These are phyloP conservation scores for Meiosimyza decipiens DNA, from an alignment of 2,888 invertebrate species.

Conservation along the genomic window DNA sequence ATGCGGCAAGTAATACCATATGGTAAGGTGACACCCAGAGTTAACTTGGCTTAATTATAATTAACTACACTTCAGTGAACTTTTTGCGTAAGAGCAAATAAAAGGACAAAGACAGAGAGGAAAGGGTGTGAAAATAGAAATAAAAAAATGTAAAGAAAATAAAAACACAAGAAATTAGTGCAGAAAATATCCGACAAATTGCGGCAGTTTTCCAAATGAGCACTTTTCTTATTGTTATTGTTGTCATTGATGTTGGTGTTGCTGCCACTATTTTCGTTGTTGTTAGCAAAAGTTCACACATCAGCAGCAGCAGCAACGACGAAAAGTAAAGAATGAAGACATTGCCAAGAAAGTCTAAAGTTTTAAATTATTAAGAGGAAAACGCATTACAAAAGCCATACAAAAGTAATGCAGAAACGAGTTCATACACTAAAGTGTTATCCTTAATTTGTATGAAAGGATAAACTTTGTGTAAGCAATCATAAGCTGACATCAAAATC, in stretches of 20 bases:
- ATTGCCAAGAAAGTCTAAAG: constrained; percentile 2
- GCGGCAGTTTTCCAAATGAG: constrained; percentile 40
- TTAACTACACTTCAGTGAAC: constrained; percentile 60
- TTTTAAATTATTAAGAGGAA: constrained; percentile 24
- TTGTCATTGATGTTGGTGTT: constrained; percentile 1
- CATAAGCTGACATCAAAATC: too few species aligned
- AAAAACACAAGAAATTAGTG: constrained; percentile 26
- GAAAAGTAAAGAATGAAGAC: neutral
- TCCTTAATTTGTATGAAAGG: too few species aligned
- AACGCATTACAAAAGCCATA: too few species aligned
- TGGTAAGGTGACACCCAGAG: constrained; percentile 53
- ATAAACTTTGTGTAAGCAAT: too few species aligned
- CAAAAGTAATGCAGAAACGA: too few species aligned
- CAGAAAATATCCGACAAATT: constrained; percentile 35
- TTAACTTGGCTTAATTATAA: constrained; percentile 65
- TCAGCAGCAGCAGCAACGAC: constrained; percentile 1
- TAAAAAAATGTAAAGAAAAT: constrained; percentile 13
- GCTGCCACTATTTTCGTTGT: constrained; percentile 39
- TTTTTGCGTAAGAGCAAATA: constrained; percentile 22
- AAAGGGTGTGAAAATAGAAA: constrained; percentile 9
- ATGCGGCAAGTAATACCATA: neutral
- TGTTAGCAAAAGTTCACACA: constrained; percentile 14
- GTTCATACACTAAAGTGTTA: too few species aligned
- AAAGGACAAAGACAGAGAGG: neutral
- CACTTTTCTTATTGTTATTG: constrained; percentile 29